Base-by-base conservation (phyloP, 64 coral and sea anemone species). In the Porites australiensis region DNA sequence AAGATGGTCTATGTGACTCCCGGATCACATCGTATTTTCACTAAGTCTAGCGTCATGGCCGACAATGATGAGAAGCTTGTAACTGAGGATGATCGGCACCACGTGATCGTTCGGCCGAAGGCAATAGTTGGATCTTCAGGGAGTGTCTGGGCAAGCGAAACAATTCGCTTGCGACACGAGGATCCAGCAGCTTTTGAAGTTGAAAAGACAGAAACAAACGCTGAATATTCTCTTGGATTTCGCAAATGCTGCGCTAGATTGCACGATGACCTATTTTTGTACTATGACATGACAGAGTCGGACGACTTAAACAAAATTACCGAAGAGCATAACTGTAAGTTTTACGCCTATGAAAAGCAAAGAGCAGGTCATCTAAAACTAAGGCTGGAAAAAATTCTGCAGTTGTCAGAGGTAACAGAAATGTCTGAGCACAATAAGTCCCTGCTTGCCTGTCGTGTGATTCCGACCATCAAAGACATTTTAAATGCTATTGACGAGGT, bases 1-100 rank as follows among this genome's bases (percentile, higher is more conserved):
- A 55, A 83, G 20, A 46, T 76, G 70, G 90, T 92, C 4, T 92
- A 92, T 83, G 52, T 75, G 64, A 90, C 89, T 18, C 89, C 89
- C 13, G 76, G 58, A 52, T 57, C 89, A 44, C 77, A 82, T 57
- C 61, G 89, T 7, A 54, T 82, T 53, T 82, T 90, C 50, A 82
- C 76, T 8, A 82, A 90, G 68, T 58, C 62, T 16, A 70, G 89
- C 51, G 21, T 27, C 50, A 82, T 66, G 63, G 21, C 67, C 55
- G 89, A 82, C 6, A 73, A 23, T 52, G 37, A 67, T 6, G 89
- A 90, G 66, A 90, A 50, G 58, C 78, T 90, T 5, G 47, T 77
- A 70, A 90, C 76, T 55, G 77, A n/a, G n/a, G n/a, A n/a, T n/a
- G n/a, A n/a, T n/a, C n/a, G n/a, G n/a, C n/a, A n/a, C n/a, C n/a